Evolutionary conservation across 2,797 vertebrate species (phyloP).

Genomic region (Hydrolagus colliei): DNA sequence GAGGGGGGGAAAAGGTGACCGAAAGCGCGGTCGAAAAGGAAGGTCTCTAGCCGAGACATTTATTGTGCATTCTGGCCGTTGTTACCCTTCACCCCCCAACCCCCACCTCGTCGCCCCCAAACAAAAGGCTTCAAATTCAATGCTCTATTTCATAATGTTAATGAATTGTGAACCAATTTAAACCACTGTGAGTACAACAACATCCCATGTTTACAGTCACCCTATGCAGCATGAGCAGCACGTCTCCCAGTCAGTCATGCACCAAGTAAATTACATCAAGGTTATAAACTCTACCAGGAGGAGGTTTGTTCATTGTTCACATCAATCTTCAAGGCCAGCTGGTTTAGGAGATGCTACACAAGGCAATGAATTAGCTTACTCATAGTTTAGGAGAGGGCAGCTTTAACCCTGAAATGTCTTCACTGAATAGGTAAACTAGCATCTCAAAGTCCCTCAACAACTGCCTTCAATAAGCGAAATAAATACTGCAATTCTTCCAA

Average conservation of each 20-base stretch:
- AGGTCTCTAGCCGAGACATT: not conserved
- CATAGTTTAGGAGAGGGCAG: not conserved
- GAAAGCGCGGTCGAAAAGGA: too few species aligned
- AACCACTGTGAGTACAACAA: not conserved
- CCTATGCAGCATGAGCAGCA: not conserved
- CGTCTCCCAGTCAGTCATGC: not conserved
- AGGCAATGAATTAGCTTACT: slow-evolving; percentile 25
- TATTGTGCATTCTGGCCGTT: not conserved
- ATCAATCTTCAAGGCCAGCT: slow-evolving; percentile 1
- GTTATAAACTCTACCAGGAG: slow-evolving; percentile 5
- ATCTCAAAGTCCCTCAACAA: not conserved
- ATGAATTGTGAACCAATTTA: not conserved
- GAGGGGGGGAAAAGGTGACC: too few species aligned
- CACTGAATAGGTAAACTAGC: too few species aligned
- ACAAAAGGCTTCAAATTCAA: not conserved
- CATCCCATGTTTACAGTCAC: not conserved
- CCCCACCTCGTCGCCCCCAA: too few species aligned
- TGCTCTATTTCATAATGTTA: not conserved
- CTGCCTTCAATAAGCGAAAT: not conserved
- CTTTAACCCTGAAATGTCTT: not conserved
- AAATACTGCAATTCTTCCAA: not conserved
- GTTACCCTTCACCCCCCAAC: not conserved
- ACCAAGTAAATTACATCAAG: not conserved
- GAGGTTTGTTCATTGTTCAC: not conserved
- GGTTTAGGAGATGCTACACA: not conserved